Evolutionary conservation across 2,113 vertebrate species (phyloP).

Genomic region (Sylvilagus bachmani): DNA sequence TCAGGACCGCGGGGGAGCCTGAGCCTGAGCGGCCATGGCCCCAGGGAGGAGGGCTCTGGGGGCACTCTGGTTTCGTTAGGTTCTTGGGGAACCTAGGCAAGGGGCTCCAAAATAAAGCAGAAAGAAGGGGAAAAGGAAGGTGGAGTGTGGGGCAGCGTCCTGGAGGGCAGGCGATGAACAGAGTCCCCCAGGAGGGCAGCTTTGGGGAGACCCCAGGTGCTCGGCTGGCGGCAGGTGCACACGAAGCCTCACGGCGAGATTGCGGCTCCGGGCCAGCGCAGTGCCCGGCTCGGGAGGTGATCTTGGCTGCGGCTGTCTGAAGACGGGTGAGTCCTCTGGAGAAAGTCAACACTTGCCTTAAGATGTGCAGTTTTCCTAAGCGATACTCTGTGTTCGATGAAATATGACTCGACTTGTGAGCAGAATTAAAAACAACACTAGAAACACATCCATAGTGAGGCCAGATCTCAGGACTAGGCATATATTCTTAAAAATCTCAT

Average conservation of each 20-base stretch:
- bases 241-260: background rate
- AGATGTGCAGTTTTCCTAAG: background rate
- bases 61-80: background rate
- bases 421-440: slow-evolving; percentile 19
- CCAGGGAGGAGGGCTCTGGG: background rate
- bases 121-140: background rate
- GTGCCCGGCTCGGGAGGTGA: background rate
- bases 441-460: background rate
- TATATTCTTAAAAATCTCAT: too few relatives aligned
- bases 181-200: background rate
- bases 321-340: background rate
- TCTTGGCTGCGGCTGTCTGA: background rate
- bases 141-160: background rate
- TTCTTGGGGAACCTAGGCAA: background rate
- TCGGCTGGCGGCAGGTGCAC: background rate
- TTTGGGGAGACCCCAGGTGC: background rate
- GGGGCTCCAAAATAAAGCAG: background rate
- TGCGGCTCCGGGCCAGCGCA: background rate
- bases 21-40: too few relatives aligned
- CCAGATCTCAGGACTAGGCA: background rate
- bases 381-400: background rate
- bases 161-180: background rate
- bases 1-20: background rate
- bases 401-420: background rate
- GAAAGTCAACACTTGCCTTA: background rate